Base-by-base conservation (phyloP, 2,888 invertebrate genomes). In the Lithophane leautieri region DNA sequence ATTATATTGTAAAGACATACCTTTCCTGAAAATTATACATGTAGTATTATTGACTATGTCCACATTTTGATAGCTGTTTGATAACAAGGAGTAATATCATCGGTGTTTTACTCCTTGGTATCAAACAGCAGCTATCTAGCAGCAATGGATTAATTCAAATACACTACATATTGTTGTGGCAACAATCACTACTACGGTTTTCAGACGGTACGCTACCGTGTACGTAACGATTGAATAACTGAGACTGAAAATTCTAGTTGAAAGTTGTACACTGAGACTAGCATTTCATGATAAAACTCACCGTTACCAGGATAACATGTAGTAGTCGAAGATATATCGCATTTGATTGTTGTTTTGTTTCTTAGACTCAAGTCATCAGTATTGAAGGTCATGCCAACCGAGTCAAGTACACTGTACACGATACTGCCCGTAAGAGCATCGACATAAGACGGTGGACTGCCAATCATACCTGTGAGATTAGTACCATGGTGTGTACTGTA, bases 1-100 rank as follows among this genome's bases (percentile, higher is more conserved):
- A 89, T 92, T 16, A 96, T 93, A 79, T 95, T 93, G 81, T 90
- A 95, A 62, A 96, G 89, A 76, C 95, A 96, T 44, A 86, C 79
- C 60, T 85, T 91, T 72, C 83, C 95, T 95, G 88, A 22, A 93
- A 93, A 82, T n/a, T 28, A 80, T 25, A 82, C 11, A 56, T 8
- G 7, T 61, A 72, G 54, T 58, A n/a, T 75, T 63, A 58, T 63
- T 47, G 42, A 16, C 11, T 4, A 22, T 22, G n/a, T 50, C 9
- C 1, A 16, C 12, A 40, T 52, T 60, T 47, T 42, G n/a, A 25
- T 19, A n/a, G 1, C 11, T 34, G 28, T 56, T 56, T n/a, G 0
- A 25, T 25, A 22, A 2, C 40, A 62, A 42, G 14, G 14, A 56
- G 22, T 47, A 12, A 12, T 2, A 9, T 8, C 7, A n/a, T n/a